Evolutionary conservation across 2,113 vertebrate species (phyloP).

Genomic region (Poecile atricapillus): DNA sequence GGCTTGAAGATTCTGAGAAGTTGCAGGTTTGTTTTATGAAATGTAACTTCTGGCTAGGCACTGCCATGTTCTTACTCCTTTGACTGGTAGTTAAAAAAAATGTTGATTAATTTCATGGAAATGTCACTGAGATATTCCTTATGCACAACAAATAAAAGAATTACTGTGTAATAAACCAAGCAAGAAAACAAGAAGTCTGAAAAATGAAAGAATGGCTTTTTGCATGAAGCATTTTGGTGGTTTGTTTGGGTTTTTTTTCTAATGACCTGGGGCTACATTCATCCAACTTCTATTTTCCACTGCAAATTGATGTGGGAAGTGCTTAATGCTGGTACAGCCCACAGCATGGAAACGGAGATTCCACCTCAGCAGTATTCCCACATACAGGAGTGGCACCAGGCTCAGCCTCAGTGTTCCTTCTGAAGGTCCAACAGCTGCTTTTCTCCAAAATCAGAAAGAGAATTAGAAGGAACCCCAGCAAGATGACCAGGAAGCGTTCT

Average conservation of each 20-base stretch:
- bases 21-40: neutral
- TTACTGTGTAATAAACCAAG: neutral
- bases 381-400: rapidly evolving
- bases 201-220: neutral
- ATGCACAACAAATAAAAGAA: neutral
- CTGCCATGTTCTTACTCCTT: neutral
- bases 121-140: neutral
- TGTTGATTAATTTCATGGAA: neutral
- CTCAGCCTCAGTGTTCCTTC: neutral
- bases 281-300: neutral
- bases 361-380: neutral
- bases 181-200: neutral
- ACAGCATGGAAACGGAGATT: rapidly evolving
- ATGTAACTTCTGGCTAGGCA: neutral
- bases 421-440: neutral
- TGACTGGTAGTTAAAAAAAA: neutral
- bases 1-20: neutral
- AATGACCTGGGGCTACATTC: neutral
- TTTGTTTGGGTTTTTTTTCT: neutral
- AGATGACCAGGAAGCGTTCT: neutral
- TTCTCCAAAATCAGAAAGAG: neutral
- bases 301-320: neutral
- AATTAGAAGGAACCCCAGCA: neutral
- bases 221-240: neutral
- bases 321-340: neutral